Evolutionary conservation across 2,888 invertebrate genomes (phyloP), one percentile per base, ranked within the genome.

Genomic region (Hartigia nigra): DNA sequence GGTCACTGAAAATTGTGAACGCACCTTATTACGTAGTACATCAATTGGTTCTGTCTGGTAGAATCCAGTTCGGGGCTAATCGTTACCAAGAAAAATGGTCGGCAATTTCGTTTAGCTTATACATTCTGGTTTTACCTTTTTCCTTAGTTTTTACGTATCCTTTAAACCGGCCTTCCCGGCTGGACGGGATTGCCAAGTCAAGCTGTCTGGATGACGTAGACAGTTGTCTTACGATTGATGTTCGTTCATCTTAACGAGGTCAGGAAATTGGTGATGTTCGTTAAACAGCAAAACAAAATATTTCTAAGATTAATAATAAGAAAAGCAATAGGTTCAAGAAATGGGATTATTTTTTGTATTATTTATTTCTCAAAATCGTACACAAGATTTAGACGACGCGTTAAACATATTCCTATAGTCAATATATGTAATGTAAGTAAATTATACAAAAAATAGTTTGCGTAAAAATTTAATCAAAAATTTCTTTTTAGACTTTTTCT

Each of bases 161-260:
- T 34, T 72, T 72, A 72, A 72, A 72, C 72, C 72, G 31, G 72
- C 72, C 72, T 31, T 34, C 32, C 32, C 72, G 31, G 34, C 31
- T 31, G 34, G 34, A 72, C 72, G 31, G 72, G 72, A 34, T 34
- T 31, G 72, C 55, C 72, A 34, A 31, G 72, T 72, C 72, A 34
- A 72, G 72, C 32, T 31, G 34, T 72, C 72, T 72, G 72, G 72
- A 72, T 72, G 55, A 55, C 9, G 23, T 23, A 55, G 55, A 55
- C 55, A 55, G 55, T 55, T 55, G 55, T 55, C 55, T 55, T 55
- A 55, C 55, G 55, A 55, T 23, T 55, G 55, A 55, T 23, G 55
- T 55, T 55, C 14, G 23, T 55, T 55, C 55, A 23, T 55, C 55
- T 55, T 55, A 55, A 55, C 9, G 23, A 55, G 55, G 55, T 55